A percentile compares a stretch with the other conserved stretches of the same genome.
Conservation (phyloP, 2,113 vertebrate genomes). For the Desmodus rotundus region DNA sequence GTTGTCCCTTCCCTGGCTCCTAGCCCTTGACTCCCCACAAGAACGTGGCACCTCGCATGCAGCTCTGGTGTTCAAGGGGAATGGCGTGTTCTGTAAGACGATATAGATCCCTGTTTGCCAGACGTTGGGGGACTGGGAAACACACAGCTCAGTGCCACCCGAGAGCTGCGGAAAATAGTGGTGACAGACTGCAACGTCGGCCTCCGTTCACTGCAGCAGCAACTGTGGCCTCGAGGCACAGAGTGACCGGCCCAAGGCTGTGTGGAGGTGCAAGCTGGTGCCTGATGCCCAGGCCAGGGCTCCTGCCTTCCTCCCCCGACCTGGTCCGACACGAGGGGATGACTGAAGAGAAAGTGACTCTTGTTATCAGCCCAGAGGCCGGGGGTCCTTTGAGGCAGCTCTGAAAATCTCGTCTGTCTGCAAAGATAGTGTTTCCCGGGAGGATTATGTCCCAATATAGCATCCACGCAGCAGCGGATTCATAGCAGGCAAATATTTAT, state of each 20-base stretch:
- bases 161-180: not conserved
- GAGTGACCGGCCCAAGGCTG: accelerated
- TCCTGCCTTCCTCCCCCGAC: not conserved
- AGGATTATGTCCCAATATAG: not conserved
- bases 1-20: slow-evolving; percentile 46
- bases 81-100: not conserved
- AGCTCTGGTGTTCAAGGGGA: not conserved
- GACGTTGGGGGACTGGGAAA: not conserved
- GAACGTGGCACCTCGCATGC: not conserved
- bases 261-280: not conserved
- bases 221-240: no score
- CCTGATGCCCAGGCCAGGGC: not conserved
- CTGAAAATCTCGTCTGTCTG: not conserved
- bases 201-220: not conserved
- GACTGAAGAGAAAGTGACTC: not conserved
- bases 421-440: slow-evolving; percentile 6
- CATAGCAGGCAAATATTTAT: slow-evolving; percentile 35
- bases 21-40: slow-evolving; percentile 11
- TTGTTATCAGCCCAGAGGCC: not conserved
- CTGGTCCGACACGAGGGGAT: not conserved
- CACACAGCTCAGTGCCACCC: not conserved
- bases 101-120: not conserved
- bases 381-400: not conserved
- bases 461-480: not conserved
- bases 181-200: accelerated